A percentile compares a stretch with the other conserved stretches of the same genome.
Evolutionary conservation across 2,113 vertebrate genomes (phyloP).

Genomic region (Plestiodon gilberti): DNA sequence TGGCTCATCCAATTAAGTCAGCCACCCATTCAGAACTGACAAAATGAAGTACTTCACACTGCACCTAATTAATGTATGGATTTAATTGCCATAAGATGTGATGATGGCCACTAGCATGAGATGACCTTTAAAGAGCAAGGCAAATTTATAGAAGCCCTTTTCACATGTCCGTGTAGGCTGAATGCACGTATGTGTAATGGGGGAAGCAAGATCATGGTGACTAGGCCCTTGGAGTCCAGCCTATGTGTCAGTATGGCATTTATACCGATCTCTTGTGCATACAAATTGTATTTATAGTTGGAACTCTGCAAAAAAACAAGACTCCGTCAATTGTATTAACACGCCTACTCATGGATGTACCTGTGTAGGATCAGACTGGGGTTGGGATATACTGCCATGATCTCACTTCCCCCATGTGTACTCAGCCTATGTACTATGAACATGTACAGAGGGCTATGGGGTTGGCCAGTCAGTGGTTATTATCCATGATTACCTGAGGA

Average conservation of each 20-base stretch:
- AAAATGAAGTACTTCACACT: background rate
- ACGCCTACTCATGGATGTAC: no score
- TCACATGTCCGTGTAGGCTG: background rate
- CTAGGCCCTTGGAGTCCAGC: no score
- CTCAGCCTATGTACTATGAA: background rate
- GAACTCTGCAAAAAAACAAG: background rate
- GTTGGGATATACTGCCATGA: no score
- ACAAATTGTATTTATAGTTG: background rate
- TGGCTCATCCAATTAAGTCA: background rate
- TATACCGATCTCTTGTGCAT: background rate
- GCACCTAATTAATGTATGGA: no score
- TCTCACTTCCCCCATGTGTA: no score
- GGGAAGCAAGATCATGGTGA: background rate
- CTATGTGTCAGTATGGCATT: no score
- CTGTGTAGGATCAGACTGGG: no score
- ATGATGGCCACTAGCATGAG: background rate
- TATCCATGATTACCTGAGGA: background rate
- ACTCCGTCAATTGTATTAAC: no score
- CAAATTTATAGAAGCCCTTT: background rate
- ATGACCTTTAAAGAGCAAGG: background rate
- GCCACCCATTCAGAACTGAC: background rate
- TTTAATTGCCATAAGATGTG: background rate
- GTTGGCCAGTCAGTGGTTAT: background rate
- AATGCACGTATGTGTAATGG: background rate
- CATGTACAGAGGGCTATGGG: background rate